Evolutionary conservation across 1,140 invertebrate genomes (phyloP), one percentile per base, ranked within the genome.

Genomic region (Samia ricini): DNA sequence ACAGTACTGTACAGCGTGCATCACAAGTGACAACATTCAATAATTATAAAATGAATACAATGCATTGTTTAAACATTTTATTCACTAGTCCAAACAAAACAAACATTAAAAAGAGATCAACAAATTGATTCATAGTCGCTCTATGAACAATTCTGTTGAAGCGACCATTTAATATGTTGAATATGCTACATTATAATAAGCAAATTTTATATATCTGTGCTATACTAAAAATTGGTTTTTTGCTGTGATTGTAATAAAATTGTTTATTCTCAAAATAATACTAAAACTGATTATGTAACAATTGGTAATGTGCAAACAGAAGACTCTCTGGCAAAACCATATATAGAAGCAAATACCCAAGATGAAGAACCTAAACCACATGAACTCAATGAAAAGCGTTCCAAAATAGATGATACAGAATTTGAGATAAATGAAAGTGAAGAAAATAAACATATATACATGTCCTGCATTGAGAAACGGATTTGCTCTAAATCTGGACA

Each of bases 401-500:
- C 7, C 15, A 42, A 15, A 42, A 42, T 42, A 15, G 15, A 7
- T 15, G 33, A 15, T 42, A 1, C 10, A 3, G 33, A 42, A 42
- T 42, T 15, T 42, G 33, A 42, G n/a, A 15, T 15, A 42, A 42
- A 52, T 23, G 51, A 22, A 52, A 22, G 20, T 21, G 19, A n/a
- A 22, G 51, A 52, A 10, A 52, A 22, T n/a, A 23, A 52, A 52
- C 12, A 23, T 48, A 50, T 54, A 29, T n/a, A 24, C 21, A 21
- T 75, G 72, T 57, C 48, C 36, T 24, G 19, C 54, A 12, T 76
- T 50, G 36, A 72, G 57, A 59, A 62, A 69, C 2, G 62, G 54
- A 15, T 42, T 51, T 26, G 22, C 49, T 0, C 57, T 70, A 8
- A 33, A 59, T 36, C 50, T 69, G 4, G 33, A 61, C 2, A 64